phyloP scores from a whole-genome alignment of 2,797 vertebrate species.

The Acrocephalus scirpaceus region DNA sequence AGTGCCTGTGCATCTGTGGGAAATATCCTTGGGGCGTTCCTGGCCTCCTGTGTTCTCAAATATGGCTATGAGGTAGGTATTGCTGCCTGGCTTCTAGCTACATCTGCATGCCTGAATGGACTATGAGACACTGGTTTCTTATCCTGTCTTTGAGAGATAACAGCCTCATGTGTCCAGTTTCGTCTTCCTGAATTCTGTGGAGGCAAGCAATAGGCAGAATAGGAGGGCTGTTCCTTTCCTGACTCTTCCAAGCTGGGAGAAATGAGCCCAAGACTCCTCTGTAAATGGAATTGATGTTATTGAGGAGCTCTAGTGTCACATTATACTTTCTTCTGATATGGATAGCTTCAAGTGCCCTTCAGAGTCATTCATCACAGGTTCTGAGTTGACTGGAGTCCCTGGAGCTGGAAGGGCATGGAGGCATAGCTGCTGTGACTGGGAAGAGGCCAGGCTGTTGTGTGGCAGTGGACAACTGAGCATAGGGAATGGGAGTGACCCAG shows the following conservation, averaged over 20 bases:
- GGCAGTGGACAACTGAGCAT: neutral
- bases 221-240: neutral
- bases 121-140: neutral
- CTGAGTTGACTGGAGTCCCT: neutral
- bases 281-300: neutral
- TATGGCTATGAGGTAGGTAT: conserved; percentile 92
- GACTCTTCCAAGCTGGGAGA: neutral
- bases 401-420: neutral
- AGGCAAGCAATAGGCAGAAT: neutral
- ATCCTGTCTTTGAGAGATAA: neutral
- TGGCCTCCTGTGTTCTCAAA: conserved; percentile 92
- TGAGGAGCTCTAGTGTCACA: neutral
- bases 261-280: neutral
- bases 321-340: neutral
- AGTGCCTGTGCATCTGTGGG: conserved; percentile 96
- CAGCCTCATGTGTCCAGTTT: neutral
- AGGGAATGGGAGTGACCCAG: neutral
- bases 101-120: neutral
- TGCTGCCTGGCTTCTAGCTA: neutral
- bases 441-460: neutral
- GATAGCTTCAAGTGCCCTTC: neutral
- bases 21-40: conserved; percentile 95
- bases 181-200: neutral
- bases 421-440: neutral
- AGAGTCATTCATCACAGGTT: neutral